These are phyloP conservation scores for Himalopsyche tibetana DNA, from an alignment of 2,888 invertebrate genomes.

Conservation along the genomic window DNA sequence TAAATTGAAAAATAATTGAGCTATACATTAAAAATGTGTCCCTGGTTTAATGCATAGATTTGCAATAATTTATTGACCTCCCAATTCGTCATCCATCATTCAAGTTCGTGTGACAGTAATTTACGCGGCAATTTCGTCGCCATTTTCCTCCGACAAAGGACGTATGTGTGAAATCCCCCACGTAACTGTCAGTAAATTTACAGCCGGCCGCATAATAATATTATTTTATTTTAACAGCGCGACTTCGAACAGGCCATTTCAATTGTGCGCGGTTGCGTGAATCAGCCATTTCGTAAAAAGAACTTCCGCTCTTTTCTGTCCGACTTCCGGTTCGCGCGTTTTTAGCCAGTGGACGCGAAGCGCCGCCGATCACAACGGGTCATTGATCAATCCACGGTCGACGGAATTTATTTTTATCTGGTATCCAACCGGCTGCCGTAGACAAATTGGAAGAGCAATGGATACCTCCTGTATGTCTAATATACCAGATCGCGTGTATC, in stretches of 20 bases:
- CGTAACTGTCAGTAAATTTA: conserved; percentile 55
- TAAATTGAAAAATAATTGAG: too few relatives aligned
- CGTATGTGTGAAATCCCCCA: conserved; percentile 55
- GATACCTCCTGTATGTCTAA: too few relatives aligned
- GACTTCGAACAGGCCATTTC: conserved; percentile 50
- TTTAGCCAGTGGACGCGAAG: conserved; percentile 36
- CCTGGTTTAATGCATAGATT: not conserved
- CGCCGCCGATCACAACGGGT: conserved; percentile 49
- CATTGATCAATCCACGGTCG: conserved; percentile 58
- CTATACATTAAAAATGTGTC: not conserved
- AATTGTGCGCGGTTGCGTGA: conserved; percentile 61
- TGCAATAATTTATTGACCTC: conserved; percentile 53
- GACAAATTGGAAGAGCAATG: too few relatives aligned
- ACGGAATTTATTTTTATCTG: conserved; percentile 44
- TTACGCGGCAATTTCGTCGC: conserved; percentile 53
- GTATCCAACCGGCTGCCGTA: not conserved
- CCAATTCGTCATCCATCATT: conserved; percentile 41
- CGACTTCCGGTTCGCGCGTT: conserved; percentile 58
- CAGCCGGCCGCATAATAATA: not conserved
- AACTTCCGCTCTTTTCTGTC: conserved; percentile 56
- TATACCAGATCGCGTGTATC: too few relatives aligned
- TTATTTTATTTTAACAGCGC: conserved; percentile 44
- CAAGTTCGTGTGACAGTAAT: conserved; percentile 53
- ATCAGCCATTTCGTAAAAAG: conserved; percentile 55
- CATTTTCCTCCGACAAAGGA: conserved; percentile 50